These are phyloP conservation scores for Slavum lentiscoides DNA, from an alignment of 2,888 invertebrate species.

Conservation along the genomic window DNA sequence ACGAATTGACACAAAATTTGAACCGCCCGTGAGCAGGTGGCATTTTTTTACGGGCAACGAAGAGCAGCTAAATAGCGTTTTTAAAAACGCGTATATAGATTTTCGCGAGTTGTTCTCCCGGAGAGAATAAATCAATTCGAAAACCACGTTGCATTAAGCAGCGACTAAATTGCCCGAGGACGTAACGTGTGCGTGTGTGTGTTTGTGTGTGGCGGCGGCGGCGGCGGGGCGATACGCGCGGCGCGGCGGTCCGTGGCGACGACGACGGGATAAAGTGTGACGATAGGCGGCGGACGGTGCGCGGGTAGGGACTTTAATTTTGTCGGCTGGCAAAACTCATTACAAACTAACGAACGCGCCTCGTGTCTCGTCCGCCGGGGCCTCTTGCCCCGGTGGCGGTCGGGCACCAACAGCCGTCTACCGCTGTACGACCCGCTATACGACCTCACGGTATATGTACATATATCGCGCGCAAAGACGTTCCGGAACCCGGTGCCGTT, in stretches of 20 bases:
- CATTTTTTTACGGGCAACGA: no score
- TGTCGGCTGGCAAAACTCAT: constrained; percentile 52
- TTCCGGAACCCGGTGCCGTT: constrained; percentile 24
- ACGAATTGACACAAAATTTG: no score
- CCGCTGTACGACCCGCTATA: background rate
- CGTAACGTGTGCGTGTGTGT: no score
- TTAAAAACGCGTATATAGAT: no score
- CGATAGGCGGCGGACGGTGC: background rate
- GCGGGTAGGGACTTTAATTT: constrained; percentile 40
- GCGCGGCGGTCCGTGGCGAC: background rate
- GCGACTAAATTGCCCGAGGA: no score
- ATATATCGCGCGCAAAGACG: constrained; percentile 37
- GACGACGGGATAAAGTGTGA: background rate
- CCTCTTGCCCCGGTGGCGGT: background rate
- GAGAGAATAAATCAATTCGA: no score
- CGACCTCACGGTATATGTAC: background rate
- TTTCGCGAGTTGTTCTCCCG: no score
- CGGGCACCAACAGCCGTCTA: background rate
- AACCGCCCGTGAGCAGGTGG: no score
- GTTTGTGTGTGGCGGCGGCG: no score
- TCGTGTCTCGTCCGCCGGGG: constrained; percentile 26
- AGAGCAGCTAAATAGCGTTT: no score
- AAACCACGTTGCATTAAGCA: no score
- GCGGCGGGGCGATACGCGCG: no score
- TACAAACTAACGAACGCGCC: constrained; percentile 49